Evolutionary conservation across 2,113 vertebrate species (phyloP), one percentile per base, ranked within the genome.

Genomic region (Brachionichthys hirsutus): DNA sequence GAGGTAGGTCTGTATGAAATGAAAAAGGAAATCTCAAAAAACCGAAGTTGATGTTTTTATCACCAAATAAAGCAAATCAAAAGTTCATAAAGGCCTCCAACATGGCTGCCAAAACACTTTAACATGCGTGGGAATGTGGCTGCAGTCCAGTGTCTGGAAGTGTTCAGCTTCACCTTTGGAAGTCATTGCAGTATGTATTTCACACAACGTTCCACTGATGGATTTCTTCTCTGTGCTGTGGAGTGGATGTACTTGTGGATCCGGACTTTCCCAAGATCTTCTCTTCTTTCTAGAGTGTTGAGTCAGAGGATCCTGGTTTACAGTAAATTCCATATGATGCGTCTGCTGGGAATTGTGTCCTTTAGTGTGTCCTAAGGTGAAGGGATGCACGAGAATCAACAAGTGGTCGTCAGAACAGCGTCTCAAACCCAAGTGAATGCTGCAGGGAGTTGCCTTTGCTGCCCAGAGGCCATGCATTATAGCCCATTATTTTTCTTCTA

Each of bases 51-150:
- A 78, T 81, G 74, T 79, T 69, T 88, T 76, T 78, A 76, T 84
- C 75, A 64, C 67, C 55, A 77, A 77, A 74, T 62, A 82, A 72
- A 83, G 73, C 87, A 85, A 79, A 79, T 86, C 85, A n/a, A n/a
- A n/a, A n/a, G 61, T 85, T 80, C 74, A 90, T 87, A 91, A 91
- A 91, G 59, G 62, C 66, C 72, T 92, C 88, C 87, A 88, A 91
- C 91, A 92, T 92, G 91, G 92, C 90, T 92, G 92, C 93, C 91
- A 91, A 92, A 94, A 93, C 91, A 92, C 87, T 90, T 92, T 78
- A 92, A 89, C 91, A 85, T 94, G 92, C 93, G 89, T 95, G 94
- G 94, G 94, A 96, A 95, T 90, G 82, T 93, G 92, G 94, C 92
- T 80, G 67, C 61, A 46, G 69, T 93, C 93, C 94, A 94, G 87